Conservation (phyloP, 2,888 invertebrate species). For the Zaprionus bogoriensis region DNA sequence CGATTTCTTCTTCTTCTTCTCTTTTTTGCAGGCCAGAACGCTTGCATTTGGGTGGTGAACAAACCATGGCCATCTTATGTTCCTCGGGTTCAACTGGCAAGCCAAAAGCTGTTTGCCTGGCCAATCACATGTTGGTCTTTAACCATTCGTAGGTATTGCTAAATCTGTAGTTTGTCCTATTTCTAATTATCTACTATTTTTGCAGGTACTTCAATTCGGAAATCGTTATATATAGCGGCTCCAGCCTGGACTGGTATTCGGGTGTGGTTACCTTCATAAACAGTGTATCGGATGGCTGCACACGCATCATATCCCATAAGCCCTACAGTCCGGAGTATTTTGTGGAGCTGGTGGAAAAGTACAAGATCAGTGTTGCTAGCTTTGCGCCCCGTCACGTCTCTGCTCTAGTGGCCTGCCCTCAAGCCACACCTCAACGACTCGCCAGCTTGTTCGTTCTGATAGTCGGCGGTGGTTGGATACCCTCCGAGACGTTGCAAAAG, state of each 20-base stretch:
- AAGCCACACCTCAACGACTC: conserved; percentile 53
- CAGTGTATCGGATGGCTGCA: conserved; percentile 50
- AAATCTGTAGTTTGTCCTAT: not conserved
- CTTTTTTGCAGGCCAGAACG: too few relatives aligned
- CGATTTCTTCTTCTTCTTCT: too few relatives aligned
- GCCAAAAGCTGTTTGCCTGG: conserved; percentile 72
- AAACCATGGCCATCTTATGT: conserved; percentile 68
- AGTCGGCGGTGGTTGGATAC: conserved; percentile 65
- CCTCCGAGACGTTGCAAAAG: conserved; percentile 49
- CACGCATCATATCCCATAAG: conserved; percentile 63
- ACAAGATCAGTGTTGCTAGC: conserved; percentile 61
- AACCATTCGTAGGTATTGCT: too few relatives aligned
- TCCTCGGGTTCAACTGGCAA: conserved; percentile 77
- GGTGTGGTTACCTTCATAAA: conserved; percentile 53
- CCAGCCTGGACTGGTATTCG: conserved; percentile 67
- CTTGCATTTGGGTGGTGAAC: conserved; percentile 59
- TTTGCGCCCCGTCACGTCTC: conserved; percentile 66
- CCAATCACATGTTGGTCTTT: too few relatives aligned
- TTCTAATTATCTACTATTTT: too few relatives aligned
- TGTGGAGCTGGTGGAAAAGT: conserved; percentile 62
- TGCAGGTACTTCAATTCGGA: too few relatives aligned
- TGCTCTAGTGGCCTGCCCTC: conserved; percentile 47
- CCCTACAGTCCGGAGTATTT: conserved; percentile 64
- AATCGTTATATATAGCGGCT: conserved; percentile 49
- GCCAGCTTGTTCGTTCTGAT: conserved; percentile 53